phyloP scores from a whole-genome alignment of 2,113 vertebrate species.

The Oceanites oceanicus region DNA sequence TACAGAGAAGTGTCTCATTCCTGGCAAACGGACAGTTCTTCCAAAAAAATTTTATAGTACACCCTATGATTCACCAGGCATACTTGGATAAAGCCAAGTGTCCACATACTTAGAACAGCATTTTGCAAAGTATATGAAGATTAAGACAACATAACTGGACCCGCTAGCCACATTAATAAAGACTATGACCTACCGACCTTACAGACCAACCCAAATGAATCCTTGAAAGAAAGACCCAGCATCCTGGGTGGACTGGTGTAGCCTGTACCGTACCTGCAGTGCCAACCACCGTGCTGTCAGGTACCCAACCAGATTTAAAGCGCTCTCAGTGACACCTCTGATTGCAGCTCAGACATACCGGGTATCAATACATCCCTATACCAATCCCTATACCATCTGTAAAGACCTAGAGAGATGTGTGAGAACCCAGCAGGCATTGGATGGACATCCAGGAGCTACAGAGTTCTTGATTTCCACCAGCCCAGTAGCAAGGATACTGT shows the following conservation, averaged over 20 bases:
- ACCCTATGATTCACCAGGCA: neutral
- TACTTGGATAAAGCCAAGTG: neutral
- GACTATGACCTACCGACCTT: neutral
- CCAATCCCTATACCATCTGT: neutral
- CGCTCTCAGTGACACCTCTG: neutral
- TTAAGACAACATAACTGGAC: neutral
- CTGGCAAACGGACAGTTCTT: neutral
- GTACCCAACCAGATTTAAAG: neutral
- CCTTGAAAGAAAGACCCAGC: neutral
- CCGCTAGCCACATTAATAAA: neutral
- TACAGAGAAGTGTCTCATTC: neutral
- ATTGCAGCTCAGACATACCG: neutral
- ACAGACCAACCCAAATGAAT: neutral
- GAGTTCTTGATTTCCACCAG: neutral
- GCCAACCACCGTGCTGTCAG: fast-evolving
- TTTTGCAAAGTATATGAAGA: neutral
- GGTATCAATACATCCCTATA: fast-evolving
- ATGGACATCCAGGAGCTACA: neutral
- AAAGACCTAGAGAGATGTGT: fast-evolving
- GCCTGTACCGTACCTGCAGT: fast-evolving
- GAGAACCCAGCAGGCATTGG: fast-evolving
- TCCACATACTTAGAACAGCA: neutral
- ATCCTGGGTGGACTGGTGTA: neutral
- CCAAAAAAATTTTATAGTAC: neutral
- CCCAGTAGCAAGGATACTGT: neutral